Percentiles rank a stretch among this genome's conserved stretches.
Conservation (phyloP, 2,888 invertebrate genomes). For the Meandrusa payeni region DNA sequence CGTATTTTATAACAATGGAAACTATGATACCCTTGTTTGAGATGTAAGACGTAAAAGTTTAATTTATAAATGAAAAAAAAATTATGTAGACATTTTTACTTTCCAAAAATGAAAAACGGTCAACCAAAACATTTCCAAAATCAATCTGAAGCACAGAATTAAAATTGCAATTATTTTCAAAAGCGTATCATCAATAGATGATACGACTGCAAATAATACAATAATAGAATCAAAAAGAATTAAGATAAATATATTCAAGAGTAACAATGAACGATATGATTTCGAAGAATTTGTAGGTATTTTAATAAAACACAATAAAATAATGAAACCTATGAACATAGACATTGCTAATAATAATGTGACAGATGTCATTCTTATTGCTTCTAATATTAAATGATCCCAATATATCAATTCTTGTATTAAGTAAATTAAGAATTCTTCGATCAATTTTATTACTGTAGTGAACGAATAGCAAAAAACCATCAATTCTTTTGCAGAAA, state of each 20-base stretch:
- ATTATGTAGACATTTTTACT: no score
- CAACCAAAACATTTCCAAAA: slow-evolving; percentile 5
- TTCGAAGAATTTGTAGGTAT: not conserved
- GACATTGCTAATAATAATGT: not conserved
- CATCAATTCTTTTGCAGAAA: slow-evolving; percentile 1
- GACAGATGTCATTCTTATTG: slow-evolving; percentile 1
- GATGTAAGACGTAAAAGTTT: no score
- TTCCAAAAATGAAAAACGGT: not conserved
- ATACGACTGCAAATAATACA: not conserved
- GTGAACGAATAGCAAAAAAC: not conserved
- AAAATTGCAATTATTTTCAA: not conserved
- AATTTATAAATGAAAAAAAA: no score
- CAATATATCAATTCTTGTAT: not conserved
- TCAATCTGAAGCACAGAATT: not conserved
- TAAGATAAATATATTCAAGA: slow-evolving; percentile 2
- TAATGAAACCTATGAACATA: not conserved
- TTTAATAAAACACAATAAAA: not conserved
- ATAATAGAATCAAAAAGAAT: not conserved
- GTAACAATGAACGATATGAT: not conserved
- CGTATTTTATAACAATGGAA: no score
- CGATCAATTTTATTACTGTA: not conserved
- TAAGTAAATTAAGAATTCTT: not conserved
- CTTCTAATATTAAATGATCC: not conserved
- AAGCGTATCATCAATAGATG: not conserved
- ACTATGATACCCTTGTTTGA: no score